A percentile compares a stretch with the other conserved stretches of the same genome.
Conservation (phyloP, 2,113 vertebrate genomes). For the Pelmatolapia mariae region DNA sequence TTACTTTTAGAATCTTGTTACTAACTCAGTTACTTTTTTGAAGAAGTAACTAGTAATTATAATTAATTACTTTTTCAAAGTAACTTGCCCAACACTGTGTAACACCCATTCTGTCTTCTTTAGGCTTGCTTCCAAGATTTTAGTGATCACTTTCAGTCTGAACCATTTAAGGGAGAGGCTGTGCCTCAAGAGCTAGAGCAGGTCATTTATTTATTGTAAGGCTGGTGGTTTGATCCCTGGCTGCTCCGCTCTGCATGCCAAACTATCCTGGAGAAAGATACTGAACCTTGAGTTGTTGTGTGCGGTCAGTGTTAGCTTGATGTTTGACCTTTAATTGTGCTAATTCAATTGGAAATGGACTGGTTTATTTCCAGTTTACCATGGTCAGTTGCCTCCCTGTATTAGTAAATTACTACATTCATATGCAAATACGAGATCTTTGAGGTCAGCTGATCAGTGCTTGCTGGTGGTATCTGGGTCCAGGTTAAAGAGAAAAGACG, state of each 20-base stretch:
- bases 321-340: background rate
- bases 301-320: background rate
- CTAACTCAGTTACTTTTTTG: no score
- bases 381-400: background rate
- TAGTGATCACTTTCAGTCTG: fast-evolving
- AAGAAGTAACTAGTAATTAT: no score
- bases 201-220: background rate
- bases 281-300: background rate
- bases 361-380: background rate
- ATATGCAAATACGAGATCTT: background rate
- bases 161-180: background rate
- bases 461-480: background rate
- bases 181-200: background rate
- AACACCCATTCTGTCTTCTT: fast-evolving
- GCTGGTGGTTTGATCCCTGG: background rate
- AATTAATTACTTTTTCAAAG: no score
- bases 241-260: background rate
- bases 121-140: fast-evolving
- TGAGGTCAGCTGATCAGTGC: background rate
- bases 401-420: background rate
- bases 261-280: background rate
- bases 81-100: no score
- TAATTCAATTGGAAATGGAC: background rate
- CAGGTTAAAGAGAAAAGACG: fast-evolving
- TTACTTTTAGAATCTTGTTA: no score